Conservation (phyloP, 2,888 invertebrate genomes). For the Leptopterna dolabrata region DNA sequence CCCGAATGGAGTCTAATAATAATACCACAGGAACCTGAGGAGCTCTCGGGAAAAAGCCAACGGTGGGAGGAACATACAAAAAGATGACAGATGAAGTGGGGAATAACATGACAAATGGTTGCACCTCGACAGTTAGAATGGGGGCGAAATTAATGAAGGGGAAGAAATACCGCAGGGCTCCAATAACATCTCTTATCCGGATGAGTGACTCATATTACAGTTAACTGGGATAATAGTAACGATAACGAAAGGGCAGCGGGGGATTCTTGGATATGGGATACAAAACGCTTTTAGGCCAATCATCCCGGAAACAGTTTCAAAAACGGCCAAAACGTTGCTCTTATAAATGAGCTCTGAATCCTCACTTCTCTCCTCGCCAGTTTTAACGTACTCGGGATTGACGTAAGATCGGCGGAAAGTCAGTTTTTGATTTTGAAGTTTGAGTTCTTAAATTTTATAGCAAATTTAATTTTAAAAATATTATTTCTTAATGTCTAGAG, state of each 20-base stretch:
- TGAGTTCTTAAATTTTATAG: no score
- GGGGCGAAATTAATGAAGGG: background rate
- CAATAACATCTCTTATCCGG: background rate
- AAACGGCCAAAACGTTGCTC: no score
- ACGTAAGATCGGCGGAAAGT: no score
- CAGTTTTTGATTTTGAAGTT: no score
- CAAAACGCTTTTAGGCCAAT: slow-evolving; percentile 4
- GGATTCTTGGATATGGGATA: background rate
- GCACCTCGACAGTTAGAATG: background rate
- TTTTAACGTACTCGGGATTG: no score
- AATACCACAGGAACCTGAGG: background rate
- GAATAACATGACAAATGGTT: background rate
- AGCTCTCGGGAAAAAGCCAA: background rate
- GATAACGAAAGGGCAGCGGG: background rate
- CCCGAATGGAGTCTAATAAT: no score
- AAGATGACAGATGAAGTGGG: background rate
- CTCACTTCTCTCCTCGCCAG: no score
- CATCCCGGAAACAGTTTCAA: no score
- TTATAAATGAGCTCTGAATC: no score
- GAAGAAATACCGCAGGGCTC: background rate
- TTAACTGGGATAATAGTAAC: background rate
- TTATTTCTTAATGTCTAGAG: no score
- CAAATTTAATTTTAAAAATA: no score
- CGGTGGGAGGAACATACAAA: background rate
- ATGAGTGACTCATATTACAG: background rate